Base-by-base conservation (phyloP, 2,797 vertebrate species). In the Eidolon dupreanum region DNA sequence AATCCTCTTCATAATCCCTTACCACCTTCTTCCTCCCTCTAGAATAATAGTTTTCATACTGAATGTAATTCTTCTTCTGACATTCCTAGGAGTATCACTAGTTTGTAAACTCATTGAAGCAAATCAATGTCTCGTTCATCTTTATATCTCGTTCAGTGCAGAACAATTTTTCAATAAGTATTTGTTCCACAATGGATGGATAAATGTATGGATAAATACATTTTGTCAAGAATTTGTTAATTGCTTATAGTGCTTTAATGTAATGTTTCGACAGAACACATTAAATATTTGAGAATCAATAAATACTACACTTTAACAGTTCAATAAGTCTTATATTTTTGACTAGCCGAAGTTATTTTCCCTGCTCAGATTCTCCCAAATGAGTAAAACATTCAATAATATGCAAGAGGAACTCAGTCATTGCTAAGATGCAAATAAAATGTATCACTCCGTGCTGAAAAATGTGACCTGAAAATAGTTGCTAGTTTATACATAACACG, bases 391-490 rank as follows among this genome's bases (percentile, higher is more conserved):
- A 31, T 51, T 86, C 73, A 68, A 24, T 73, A 65, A 57, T 38
- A 49, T 68, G 49, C 36, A 77, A 81, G 51, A 83, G 1, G 22
- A 75, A 51, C 9, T 89, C 82, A 78, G 31, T n/a, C 75, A 70
- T 22, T 77, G 43, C 89, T 79, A 74, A 97, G 95, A 92, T 81
- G 31, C 84, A 94, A 96, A 96, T 86, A 70, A 90, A 95, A 91
- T 61, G 20, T 70, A 73, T 31, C 38, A 6, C 77, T 26, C 33
- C 41, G 5, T 68, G 86, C 87, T 96, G 61, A 79, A 95, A 95
- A 97, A 96, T 59, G 71, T 84, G 94, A 94, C 92, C 97, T 90
- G 96, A 81, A 97, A 98, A 97, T 79, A 65, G 41, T 95, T 93
- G 85, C 57, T 74, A 90, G 77, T 73, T 96, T 97, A 93, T 0